Evolutionary conservation across 2,888 invertebrate species (phyloP).

Genomic region (Ctenicera cuprea): DNA sequence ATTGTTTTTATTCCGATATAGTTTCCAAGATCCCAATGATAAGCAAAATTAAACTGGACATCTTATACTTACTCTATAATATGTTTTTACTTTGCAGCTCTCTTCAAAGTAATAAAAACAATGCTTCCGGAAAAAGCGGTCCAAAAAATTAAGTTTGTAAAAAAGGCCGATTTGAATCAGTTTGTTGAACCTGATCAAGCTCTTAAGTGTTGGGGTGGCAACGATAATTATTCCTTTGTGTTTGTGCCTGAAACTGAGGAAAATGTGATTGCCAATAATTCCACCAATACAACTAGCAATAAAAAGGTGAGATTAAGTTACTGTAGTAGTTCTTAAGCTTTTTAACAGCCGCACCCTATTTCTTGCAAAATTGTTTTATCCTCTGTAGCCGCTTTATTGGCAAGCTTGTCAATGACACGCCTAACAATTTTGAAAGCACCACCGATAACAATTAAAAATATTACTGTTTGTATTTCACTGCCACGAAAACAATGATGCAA

Average conservation of each 20-base stretch:
- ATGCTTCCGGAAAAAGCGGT: conserved; percentile 92
- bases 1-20: too few species aligned
- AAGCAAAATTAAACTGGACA: too few species aligned
- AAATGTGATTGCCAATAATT: conserved; percentile 53
- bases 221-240: conserved; percentile 82
- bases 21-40: too few species aligned
- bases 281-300: conserved; percentile 48
- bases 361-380: too few species aligned
- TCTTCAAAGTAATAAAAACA: conserved; percentile 92
- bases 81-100: conserved; percentile 80
- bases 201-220: conserved; percentile 88
- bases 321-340: too few species aligned
- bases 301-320: conserved; percentile 59
- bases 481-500: too few species aligned
- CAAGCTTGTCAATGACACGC: too few species aligned
- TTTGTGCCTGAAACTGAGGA: conserved; percentile 79
- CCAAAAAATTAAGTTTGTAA: conserved; percentile 90
- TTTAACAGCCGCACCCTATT: neutral
- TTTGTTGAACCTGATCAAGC: conserved; percentile 85
- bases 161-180: conserved; percentile 83
- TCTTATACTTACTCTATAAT: too few species aligned
- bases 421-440: too few species aligned
- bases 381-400: too few species aligned
- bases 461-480: too few species aligned
- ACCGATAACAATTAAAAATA: too few species aligned